Evolutionary conservation across 2,888 invertebrate species (phyloP), one percentile per base, ranked within the genome.

Genomic region (Apamea monoglypha): DNA sequence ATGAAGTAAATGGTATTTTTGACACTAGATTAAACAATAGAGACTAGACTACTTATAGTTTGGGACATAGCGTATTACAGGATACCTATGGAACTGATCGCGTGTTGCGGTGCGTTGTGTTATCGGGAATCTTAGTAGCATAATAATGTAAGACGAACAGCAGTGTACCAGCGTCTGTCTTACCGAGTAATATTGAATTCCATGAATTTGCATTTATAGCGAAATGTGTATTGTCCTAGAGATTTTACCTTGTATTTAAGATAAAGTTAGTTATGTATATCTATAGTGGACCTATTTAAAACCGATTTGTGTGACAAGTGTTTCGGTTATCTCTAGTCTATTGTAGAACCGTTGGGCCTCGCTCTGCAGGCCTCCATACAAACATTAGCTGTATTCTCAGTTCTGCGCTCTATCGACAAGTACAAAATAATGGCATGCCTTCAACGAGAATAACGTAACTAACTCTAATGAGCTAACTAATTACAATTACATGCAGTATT

Each of bases 131-230:
- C 93, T 94, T 93, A 92, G 92, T 96, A 96, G 96, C 96, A 96
- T 96, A 96, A 96, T 96, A 96, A 83, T 93, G 94, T 96, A 96
- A 96, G 96, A 89, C 94, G 91, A 81, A 79, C 56, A 12, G n/a
- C 92, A 88, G 76, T 90, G 85, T 91, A 91, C 86, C 82, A 87
- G 83, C 76, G 79, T 89, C 88, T 84, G 95, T 93, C 96, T 96
- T 96, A 96, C 93, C 91, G 91, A 89, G 92, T 94, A 92, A 94
- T 96, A 95, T 96, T 96, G 96, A 96, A 97, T 97, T 97, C 96
- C 96, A 96, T 96, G 96, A 97, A 97, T 96, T 96, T 97, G 97
- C 97, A 97, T 97, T 96, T 96, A 96, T 96, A 96, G 94, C 95
- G 95, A 96, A 96, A 96, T 96, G 96, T 95, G 94, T 96, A 95